Percentiles rank a stretch among this genome's conserved stretches.
Conservation (phyloP, 2,113 vertebrate genomes). For the Sorex fumeus region DNA sequence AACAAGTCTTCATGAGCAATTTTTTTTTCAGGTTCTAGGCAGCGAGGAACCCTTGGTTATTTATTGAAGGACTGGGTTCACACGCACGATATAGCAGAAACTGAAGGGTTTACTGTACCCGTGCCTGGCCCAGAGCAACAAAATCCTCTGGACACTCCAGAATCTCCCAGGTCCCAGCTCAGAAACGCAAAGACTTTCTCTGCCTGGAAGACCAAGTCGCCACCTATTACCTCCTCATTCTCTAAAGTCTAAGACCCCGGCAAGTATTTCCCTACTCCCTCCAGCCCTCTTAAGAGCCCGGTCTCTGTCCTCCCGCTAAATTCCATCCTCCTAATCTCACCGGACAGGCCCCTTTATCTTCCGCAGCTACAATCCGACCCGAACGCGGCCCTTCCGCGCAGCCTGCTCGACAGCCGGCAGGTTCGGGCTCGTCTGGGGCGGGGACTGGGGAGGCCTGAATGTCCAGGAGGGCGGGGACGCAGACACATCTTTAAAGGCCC, state of each 20-base stretch:
- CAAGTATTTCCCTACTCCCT: neutral
- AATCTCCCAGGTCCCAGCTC: neutral
- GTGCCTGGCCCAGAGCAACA: neutral
- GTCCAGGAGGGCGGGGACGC: conserved; percentile 66
- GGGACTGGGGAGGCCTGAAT: conserved; percentile 57
- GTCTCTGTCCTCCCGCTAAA: rapidly evolving
- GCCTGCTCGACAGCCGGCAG: neutral
- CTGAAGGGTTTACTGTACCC: neutral
- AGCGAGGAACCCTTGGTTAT: neutral
- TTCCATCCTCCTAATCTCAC: neutral
- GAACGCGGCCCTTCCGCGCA: neutral
- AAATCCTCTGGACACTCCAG: neutral
- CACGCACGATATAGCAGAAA: neutral
- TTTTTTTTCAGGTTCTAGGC: neutral
- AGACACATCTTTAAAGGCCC: conserved; percentile 62
- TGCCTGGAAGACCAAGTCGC: neutral
- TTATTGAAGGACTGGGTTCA: neutral
- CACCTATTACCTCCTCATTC: neutral
- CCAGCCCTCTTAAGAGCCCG: too few species aligned
- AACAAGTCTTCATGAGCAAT: neutral
- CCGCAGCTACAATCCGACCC: neutral
- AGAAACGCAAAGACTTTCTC: neutral
- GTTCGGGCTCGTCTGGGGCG: conserved; percentile 79
- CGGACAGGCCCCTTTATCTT: neutral
- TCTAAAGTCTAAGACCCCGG: neutral